phyloP scores from a whole-genome alignment of 2,888 invertebrate genomes.

The Alsophila aescularia region DNA sequence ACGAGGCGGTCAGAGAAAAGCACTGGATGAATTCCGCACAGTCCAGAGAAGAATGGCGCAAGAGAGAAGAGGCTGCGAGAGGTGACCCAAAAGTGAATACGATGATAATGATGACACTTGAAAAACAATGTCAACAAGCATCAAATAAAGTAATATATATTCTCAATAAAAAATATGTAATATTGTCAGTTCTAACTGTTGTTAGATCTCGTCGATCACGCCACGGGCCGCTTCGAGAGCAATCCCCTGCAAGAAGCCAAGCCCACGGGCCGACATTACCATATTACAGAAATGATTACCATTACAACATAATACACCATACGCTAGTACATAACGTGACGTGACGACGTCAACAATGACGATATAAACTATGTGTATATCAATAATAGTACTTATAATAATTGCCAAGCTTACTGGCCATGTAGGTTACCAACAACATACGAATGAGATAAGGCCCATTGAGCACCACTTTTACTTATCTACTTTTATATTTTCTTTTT shows the following conservation, averaged over 20 bases:
- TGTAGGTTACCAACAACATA: not conserved
- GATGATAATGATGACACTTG: too few species aligned
- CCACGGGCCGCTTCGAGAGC: constrained; percentile 54
- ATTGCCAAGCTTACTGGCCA: not conserved
- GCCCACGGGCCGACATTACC: constrained; percentile 60
- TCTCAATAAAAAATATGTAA: too few species aligned
- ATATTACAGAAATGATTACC: constrained; percentile 69
- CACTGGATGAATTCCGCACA: too few species aligned
- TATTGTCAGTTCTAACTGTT: constrained; percentile 31
- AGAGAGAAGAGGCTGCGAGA: too few species aligned
- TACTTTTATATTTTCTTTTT: too few species aligned
- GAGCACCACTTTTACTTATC: too few species aligned
- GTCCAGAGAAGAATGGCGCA: too few species aligned
- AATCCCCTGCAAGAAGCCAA: constrained; percentile 56
- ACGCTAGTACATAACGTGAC: constrained; percentile 20
- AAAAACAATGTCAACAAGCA: too few species aligned
- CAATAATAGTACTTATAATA: too few species aligned
- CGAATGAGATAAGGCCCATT: not conserved
- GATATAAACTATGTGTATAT: constrained; percentile 9
- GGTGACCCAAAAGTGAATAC: too few species aligned
- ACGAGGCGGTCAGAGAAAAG: too few species aligned
- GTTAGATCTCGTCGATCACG: constrained; percentile 30
- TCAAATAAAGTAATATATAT: too few species aligned
- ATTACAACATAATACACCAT: constrained; percentile 61
- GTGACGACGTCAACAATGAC: constrained; percentile 28